Base-by-base conservation (phyloP, 2,888 invertebrate species). In the Cephus rjabovi region DNA sequence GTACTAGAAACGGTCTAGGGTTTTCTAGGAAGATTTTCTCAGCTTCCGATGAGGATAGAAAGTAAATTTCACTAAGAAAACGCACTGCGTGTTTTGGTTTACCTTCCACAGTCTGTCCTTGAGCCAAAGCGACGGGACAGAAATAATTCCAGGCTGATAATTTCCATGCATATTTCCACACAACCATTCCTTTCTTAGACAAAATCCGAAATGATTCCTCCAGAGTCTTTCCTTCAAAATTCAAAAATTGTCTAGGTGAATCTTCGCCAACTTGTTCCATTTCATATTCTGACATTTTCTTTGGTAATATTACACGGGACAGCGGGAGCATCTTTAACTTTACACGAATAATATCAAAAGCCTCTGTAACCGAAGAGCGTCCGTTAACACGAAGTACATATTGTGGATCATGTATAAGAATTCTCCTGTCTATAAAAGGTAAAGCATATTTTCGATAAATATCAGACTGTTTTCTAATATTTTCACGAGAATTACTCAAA, bases 101-200 rank as follows among this genome's bases (percentile, higher is more conserved):
- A 33, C 95, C 95, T 40, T 89, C 86, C 23, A 91, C 85, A 74
- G 93, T 91, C 76, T 88, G 90, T n/a, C 95, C 94, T 80, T 92
- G 92, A 82, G 92, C 92, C 83, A 95, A 92, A 82, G 94, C 93
- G 4, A 95, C 94, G 9, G 95, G 95, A 86, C 95, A 95, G 83
- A 93, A 91, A 76, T 92, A 93, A 69, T 90, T 92, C 95, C 95
- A 95, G 74, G 92, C 92, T 4, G 95, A 95, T 81, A 94, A 87
- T 74, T 87, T 86, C 93, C 93, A 93, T 79, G 90, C 90, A 81
- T 91, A 93, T 80, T 85, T 84, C 0, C 86, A 82, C 33, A 88
- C 88, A 30, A 91, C 85, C 1, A 87, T 87, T 15, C 89, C 86
- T 79, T 82, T 86, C 34, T 81, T 86, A 34, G 84, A 79, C 31